phyloP scores from a whole-genome alignment of 2,113 vertebrate genomes.

The Apeltes quadracus region DNA sequence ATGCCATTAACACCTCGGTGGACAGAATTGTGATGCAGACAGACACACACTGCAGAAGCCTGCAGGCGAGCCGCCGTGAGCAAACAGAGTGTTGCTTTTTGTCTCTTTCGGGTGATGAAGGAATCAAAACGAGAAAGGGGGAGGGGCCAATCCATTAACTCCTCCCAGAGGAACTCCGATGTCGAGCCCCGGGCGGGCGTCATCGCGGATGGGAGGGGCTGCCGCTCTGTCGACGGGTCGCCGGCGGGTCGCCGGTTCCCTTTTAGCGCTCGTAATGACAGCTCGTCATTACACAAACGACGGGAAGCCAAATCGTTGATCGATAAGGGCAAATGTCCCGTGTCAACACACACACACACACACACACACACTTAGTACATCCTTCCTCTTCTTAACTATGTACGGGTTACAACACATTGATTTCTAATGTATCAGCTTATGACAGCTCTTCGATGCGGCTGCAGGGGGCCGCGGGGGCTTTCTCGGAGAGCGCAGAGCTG shows the following conservation, averaged over 20 bases:
- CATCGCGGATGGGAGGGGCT: constrained; percentile 8
- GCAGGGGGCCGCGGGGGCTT: constrained; percentile 48
- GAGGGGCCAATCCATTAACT: constrained; percentile 48
- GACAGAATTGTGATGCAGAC: constrained; percentile 30
- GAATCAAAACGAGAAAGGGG: not conserved
- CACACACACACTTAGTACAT: constrained; percentile 33
- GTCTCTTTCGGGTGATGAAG: constrained; percentile 7
- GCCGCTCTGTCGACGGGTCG: constrained; percentile 28
- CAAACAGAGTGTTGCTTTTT: constrained; percentile 35
- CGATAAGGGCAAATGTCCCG: constrained; percentile 36
- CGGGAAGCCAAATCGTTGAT: constrained; percentile 53
- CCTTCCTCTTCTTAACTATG: constrained; percentile 64
- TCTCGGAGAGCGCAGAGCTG: constrained; percentile 35
- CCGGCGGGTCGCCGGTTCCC: constrained; percentile 39
- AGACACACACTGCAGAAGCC: not conserved
- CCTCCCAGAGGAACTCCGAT: constrained; percentile 11
- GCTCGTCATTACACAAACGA: constrained; percentile 36
- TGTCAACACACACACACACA: not conserved
- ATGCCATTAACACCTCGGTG: constrained; percentile 42
- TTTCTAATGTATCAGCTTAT: constrained; percentile 75
- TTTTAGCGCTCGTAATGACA: constrained; percentile 43
- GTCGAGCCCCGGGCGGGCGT: constrained; percentile 21
- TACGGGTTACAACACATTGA: constrained; percentile 65
- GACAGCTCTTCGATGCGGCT: constrained; percentile 73
- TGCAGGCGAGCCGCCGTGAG: constrained; percentile 21